Percentiles rank a stretch among this genome's conserved stretches.
Conservation (phyloP, 2,888 invertebrate genomes). For the Microctonus brassicae region DNA sequence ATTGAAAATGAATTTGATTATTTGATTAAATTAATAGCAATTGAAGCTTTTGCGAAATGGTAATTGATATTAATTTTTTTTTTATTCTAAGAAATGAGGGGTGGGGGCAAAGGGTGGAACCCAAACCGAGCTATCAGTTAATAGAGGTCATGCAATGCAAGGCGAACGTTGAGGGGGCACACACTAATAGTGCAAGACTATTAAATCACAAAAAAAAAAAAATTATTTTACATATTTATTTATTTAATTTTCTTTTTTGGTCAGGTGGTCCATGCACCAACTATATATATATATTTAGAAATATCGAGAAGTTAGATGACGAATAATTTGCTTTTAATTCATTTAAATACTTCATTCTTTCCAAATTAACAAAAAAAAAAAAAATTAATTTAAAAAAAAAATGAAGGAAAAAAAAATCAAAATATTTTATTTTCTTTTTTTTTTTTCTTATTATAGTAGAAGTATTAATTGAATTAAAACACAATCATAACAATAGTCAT, state of each 20-base stretch:
- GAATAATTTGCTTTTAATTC: constrained; percentile 36
- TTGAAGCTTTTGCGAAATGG: neutral
- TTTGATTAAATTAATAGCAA: neutral
- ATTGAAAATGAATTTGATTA: neutral
- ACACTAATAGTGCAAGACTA: constrained; percentile 64
- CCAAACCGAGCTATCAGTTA: constrained; percentile 43
- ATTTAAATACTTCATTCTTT: neutral
- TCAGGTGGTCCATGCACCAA: constrained; percentile 68
- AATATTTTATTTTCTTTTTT: no score
- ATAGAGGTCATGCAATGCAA: constrained; percentile 46
- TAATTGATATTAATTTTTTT: neutral
- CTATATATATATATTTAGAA: constrained; percentile 57
- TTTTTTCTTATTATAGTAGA: neutral
- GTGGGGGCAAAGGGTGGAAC: constrained; percentile 56
- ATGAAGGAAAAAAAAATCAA: constrained; percentile 34
- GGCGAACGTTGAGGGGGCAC: constrained; percentile 53
- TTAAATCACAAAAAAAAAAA: neutral
- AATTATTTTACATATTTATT: constrained; percentile 33
- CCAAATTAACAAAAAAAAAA: neutral
- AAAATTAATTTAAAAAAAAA: constrained; percentile 21
- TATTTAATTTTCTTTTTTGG: constrained; percentile 54
- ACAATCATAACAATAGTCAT: neutral
- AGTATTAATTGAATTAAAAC: neutral
- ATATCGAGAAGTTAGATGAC: constrained; percentile 31
- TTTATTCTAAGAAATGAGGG: constrained; percentile 49